Evolutionary conservation across 2,113 vertebrate genomes (phyloP), one percentile per base, ranked within the genome.

Genomic region (Hystrix cristata): DNA sequence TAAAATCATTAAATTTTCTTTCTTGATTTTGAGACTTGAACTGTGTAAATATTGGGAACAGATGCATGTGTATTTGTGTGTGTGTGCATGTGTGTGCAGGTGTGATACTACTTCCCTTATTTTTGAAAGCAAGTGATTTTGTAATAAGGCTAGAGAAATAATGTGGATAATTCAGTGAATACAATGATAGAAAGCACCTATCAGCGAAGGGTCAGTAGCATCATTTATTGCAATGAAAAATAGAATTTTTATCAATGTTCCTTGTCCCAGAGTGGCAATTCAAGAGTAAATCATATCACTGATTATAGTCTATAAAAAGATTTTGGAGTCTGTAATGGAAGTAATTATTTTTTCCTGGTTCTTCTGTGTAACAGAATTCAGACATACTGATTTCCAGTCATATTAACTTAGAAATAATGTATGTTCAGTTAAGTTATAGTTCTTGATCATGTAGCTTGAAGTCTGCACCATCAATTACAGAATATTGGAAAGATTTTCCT

Each of bases 341-440:
- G 96, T 62, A 96, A 97, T 98, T 97, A 78, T 97, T 98, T 96
- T 93, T 97, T 87, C 80, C 74, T 97, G 91, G 96, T 97, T 94
- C 95, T 98, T 91, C 91, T 97, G 76, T 98, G 88, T 74, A 94
- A 90, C 96, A 98, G 97, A 97, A 97, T 91, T 95, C 94, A 98
- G 96, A 98, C 97, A 94, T 91, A 97, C 76, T 92, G 90, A 96
- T 97, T 98, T 91, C 98, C 87, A 29, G 23, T 98, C 98, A 97
- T 96, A 98, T 97, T 98, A 95, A 57, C 91, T 98, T 97, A 97
- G 98, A 98, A 98, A 98, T 96, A 98, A 97, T 96, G 95, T 95
- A 94, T 97, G 95, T 98, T 98, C 94, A 94, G 80, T 82, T 87
- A 96, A 98, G 93, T 95, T 96, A 95, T 51, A 97, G 95, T 96